phyloP scores from a whole-genome alignment of 2,797 vertebrate genomes.

The Parambassis ranga region DNA sequence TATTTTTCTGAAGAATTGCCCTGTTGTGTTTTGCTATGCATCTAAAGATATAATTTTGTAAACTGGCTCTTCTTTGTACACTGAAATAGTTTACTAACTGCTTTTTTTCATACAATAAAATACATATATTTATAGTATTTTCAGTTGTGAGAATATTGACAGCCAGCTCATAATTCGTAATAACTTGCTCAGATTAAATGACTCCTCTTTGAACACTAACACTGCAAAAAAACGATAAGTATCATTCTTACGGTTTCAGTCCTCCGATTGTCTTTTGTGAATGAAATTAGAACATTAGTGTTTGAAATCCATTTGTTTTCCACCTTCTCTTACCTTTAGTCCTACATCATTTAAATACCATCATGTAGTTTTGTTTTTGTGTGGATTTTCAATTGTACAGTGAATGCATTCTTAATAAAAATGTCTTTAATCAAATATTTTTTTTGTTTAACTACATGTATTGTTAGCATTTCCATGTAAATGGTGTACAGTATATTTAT shows the following conservation, averaged over 20 bases:
- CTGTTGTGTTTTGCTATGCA: neutral
- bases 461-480: neutral
- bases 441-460: neutral
- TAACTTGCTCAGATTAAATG: too few species aligned
- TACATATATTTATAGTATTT: too few species aligned
- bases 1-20: constrained; percentile 6
- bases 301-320: too few species aligned
- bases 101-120: constrained; percentile 15
- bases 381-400: constrained; percentile 70
- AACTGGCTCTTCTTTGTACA: constrained; percentile 28
- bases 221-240: too few species aligned
- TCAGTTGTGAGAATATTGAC: constrained; percentile 6
- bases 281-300: too few species aligned
- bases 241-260: too few species aligned
- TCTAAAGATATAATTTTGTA: constrained; percentile 44
- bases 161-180: too few species aligned
- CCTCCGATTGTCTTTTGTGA: too few species aligned
- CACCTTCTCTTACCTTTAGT: neutral
- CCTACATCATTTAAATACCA: constrained; percentile 38
- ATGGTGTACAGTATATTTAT: neutral
- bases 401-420: constrained; percentile 74
- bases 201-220: too few species aligned
- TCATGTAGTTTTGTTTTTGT: constrained; percentile 69
- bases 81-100: constrained; percentile 7
- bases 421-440: constrained; percentile 57